A percentile compares a stretch with the other conserved stretches of the same genome.
phyloP scores from a whole-genome alignment of 2,888 invertebrate genomes.

The Altica lythri region DNA sequence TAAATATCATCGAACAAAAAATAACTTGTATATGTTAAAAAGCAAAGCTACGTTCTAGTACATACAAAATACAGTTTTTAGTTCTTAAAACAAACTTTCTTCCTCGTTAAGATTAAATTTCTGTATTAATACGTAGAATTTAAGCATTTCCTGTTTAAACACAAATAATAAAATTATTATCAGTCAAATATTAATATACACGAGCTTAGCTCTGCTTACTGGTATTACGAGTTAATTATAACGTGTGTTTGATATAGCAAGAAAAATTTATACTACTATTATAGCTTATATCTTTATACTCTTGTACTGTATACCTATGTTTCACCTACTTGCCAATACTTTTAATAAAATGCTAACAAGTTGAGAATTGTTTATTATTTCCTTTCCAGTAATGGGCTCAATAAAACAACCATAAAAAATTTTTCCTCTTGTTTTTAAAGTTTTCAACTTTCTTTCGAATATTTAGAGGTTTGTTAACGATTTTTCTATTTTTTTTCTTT shows the following conservation, averaged over 20 bases:
- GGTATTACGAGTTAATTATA: constrained; percentile 42
- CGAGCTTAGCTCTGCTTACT: constrained; percentile 49
- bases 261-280: constrained; percentile 47
- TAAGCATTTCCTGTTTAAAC: constrained; percentile 35
- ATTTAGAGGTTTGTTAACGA: too few species aligned
- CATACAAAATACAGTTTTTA: constrained; percentile 43
- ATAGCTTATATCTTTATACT: constrained; percentile 56
- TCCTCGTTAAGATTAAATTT: constrained; percentile 20
- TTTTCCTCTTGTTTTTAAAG: too few species aligned
- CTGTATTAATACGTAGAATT: constrained; percentile 28
- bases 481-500: too few species aligned
- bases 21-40: constrained; percentile 37
- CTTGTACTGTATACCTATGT: constrained; percentile 56
- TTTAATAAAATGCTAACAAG: constrained; percentile 55
- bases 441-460: too few species aligned
- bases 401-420: too few species aligned
- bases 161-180: constrained; percentile 26
- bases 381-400: too few species aligned
- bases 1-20: constrained; percentile 38
- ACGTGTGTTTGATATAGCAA: constrained; percentile 43
- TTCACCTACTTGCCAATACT: constrained; percentile 57
- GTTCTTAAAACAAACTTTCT: constrained; percentile 20
- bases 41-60: constrained; percentile 39
- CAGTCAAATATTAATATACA: constrained; percentile 31
- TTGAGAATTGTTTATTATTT: constrained; percentile 12